Conservation (phyloP, 2,113 vertebrate genomes). For the Nibea albiflora region DNA sequence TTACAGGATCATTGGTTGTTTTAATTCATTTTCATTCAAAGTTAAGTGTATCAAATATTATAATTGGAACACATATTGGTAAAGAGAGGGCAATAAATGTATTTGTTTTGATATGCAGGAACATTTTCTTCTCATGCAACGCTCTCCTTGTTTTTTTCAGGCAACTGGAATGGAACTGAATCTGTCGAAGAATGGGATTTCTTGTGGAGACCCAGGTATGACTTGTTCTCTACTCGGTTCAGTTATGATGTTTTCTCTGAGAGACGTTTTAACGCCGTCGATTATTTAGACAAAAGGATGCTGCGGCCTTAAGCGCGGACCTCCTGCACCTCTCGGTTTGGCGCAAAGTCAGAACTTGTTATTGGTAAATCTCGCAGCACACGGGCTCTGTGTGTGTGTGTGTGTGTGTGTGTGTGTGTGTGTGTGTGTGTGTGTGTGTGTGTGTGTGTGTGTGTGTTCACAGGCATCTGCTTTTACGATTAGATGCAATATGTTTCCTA, state of each 20-base stretch:
- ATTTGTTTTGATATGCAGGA: not conserved
- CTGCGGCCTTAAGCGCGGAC: not conserved
- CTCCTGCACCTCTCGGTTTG: not conserved
- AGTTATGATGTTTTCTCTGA: not conserved
- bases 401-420: too few species aligned
- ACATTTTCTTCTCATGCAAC: not conserved
- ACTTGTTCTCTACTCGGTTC: not conserved
- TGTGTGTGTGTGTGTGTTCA: conserved; percentile 14
- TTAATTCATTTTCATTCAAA: not conserved
- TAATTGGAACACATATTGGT: not conserved
- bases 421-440: conserved; percentile 8
- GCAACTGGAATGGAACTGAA: conserved; percentile 83
- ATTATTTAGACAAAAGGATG: not conserved
- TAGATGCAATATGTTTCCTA: not conserved
- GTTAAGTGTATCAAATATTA: not conserved
- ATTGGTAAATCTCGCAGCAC: not conserved
- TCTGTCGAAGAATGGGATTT: conserved; percentile 80
- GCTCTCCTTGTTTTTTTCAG: conserved; percentile 73
- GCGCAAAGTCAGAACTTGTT: not conserved
- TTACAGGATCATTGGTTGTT: not conserved
- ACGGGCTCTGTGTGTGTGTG: not conserved
- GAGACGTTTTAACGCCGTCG: not conserved
- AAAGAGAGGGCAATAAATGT: not conserved
- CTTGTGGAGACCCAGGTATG: conserved; percentile 76
- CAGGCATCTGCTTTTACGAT: conserved; percentile 1